Evolutionary conservation across 2,888 invertebrate species (phyloP), one percentile per base, ranked within the genome.

Genomic region (Brachyptera putata): DNA sequence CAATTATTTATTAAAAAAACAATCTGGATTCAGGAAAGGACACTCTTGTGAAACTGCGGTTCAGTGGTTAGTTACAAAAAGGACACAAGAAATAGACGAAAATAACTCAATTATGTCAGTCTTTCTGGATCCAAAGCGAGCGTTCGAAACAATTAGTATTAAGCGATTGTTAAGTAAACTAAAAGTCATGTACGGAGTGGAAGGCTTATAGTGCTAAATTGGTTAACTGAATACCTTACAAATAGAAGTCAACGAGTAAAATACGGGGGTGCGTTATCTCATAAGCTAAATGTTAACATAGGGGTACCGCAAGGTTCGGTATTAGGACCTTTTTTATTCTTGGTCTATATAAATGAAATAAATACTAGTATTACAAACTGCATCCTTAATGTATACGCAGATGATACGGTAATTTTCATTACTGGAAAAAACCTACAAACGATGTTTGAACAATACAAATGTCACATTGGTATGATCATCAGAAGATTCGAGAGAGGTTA

Each of bases 241-340:
- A 46, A 41, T 4, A 57, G 66, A 58, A 49, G n/a, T 5, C 65
- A 65, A 37, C 41, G 24, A 18, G 61, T 64, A 2, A 24, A 61
- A 16, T 63, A 57, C 13, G 56, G 30, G 22, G 48, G 41, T 21
- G 26, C 3, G 2, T 11, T 36, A 30, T 66, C 63, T 2, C 55
- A 57, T 5, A 16, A 39, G 34, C 16, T 18, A 9, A 18, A 14
- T 7, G 43, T 61, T 2, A 26, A 55, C 11, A 46, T 41, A n/a
- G 66, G 66, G 13, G 65, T 67, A 4, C 66, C 66, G 1, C 65
- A 67, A 30, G 65, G 64, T 3, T 64, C 64, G 2, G 61, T 65
- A n/a, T 50, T 67, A 9, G 66, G 64, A 7, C 66, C 66, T 4
- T 14, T 67, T 16, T 25, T 66, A 4, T 67, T 66, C 49, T 18